Evolutionary conservation across 2,113 vertebrate genomes (phyloP).

Genomic region (Bubo bubo): DNA sequence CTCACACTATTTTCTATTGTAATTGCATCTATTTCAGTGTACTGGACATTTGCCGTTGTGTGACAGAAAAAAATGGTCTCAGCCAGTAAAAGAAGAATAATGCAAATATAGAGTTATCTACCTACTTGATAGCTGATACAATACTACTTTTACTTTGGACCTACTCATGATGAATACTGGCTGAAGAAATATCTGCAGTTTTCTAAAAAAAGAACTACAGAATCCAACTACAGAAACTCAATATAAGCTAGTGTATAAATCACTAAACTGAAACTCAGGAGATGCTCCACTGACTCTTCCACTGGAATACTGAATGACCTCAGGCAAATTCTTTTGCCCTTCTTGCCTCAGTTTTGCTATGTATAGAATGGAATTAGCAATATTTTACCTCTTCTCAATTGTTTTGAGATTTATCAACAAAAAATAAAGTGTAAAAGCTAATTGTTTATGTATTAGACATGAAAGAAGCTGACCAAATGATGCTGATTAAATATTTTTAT

Average conservation of each 20-base stretch:
- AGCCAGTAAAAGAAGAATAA: neutral
- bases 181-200: constrained; percentile 20
- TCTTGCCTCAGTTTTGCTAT: neutral
- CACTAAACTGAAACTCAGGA: constrained; percentile 11
- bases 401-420: neutral
- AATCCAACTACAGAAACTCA: constrained; percentile 23
- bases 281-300: constrained; percentile 1
- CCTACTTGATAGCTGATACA: constrained; percentile 7
- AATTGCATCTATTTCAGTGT: neutral
- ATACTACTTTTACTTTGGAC: constrained; percentile 16
- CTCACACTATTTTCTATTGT: constrained; percentile 16
- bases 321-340: neutral
- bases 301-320: neutral
- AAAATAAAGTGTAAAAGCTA: neutral
- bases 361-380: neutral
- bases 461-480: neutral
- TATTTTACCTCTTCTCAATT: neutral
- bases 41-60: neutral
- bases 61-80: neutral
- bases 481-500: neutral
- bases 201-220: constrained; percentile 33
- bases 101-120: constrained; percentile 11
- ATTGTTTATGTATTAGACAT: neutral
- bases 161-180: neutral
- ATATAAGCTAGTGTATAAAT: neutral